Percentiles rank a stretch among this genome's conserved stretches.
Evolutionary conservation across 2,797 vertebrate genomes (phyloP).

Genomic region (Platalea minor): DNA sequence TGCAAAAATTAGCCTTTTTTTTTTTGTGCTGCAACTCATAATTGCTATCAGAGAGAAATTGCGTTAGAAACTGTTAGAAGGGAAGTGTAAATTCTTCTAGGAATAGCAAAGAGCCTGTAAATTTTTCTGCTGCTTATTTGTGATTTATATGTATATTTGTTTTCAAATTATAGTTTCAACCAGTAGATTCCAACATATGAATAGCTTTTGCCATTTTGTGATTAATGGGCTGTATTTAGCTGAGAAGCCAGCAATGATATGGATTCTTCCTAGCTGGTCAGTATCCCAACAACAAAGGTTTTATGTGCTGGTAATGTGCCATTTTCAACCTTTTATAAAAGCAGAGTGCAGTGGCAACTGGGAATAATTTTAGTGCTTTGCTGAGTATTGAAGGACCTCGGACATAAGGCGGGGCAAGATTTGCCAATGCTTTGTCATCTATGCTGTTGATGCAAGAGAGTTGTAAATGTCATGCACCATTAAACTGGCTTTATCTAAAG

Average conservation of each 20-base stretch:
- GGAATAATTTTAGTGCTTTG: not conserved
- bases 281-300: not conserved
- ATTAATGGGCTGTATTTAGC: not conserved
- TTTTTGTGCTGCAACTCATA: not conserved
- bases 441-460: not conserved
- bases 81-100: not conserved
- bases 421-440: not conserved
- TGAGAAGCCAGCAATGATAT: not conserved
- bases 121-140: not conserved
- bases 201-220: not conserved
- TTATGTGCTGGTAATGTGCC: not conserved
- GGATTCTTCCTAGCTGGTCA: not conserved
- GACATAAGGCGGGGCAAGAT: not conserved
- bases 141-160: not conserved
- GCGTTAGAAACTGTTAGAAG: not conserved
- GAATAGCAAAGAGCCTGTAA: not conserved
- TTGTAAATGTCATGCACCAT: not conserved
- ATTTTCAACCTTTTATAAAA: not conserved
- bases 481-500: not conserved
- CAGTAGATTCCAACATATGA: not conserved
- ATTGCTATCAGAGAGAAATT: not conserved
- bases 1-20: not conserved
- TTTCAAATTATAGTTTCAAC: not conserved
- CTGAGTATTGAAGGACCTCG: not conserved
- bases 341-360: not conserved